Evolutionary conservation across 2,113 vertebrate genomes (phyloP).

Genomic region (Osmerus eperlanus): DNA sequence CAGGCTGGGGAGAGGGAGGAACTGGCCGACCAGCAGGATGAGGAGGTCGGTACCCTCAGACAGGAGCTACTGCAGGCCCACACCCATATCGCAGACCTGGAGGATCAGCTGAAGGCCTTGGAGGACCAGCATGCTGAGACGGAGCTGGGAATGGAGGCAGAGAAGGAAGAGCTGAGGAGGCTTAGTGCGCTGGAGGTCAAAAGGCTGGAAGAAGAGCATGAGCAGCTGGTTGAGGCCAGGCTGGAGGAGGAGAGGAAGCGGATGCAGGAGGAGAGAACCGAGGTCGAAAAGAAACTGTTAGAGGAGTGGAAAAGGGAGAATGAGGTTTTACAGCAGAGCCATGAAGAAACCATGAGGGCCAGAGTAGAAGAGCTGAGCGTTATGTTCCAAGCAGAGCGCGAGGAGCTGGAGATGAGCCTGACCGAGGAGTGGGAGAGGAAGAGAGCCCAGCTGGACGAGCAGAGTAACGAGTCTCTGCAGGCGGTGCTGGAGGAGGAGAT

Average conservation of each 20-base stretch:
- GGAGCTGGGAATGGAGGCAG: conserved; percentile 42
- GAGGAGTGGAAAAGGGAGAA: conserved; percentile 67
- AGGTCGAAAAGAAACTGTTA: conserved; percentile 47
- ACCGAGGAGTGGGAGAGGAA: conserved; percentile 69
- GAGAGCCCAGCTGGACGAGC: conserved; percentile 62
- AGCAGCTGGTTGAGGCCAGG: conserved; percentile 53
- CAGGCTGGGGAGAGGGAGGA: conserved; percentile 59
- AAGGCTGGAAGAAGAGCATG: conserved; percentile 53
- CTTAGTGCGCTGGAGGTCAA: conserved; percentile 65
- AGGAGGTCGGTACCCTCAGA: conserved; percentile 50
- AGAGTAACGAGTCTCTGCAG: conserved; percentile 65
- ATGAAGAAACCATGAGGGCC: conserved; percentile 65
- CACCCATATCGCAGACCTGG: conserved; percentile 38
- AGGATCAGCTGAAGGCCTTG: conserved; percentile 58
- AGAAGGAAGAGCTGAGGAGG: conserved; percentile 57
- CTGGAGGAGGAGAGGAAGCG: conserved; percentile 60
- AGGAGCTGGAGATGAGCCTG: conserved; percentile 52
- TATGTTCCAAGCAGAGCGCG: conserved; percentile 53
- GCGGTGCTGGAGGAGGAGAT: conserved; percentile 65
- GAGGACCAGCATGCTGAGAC: conserved; percentile 23
- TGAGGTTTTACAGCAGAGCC: conserved; percentile 48
- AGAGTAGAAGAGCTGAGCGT: conserved; percentile 58
- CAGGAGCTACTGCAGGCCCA: conserved; percentile 56
- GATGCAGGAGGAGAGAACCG: conserved; percentile 49
- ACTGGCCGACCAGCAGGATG: conserved; percentile 46